Base-by-base conservation (phyloP, 2,113 vertebrate genomes). In the Sinocyclocheilus anshuiensis region DNA sequence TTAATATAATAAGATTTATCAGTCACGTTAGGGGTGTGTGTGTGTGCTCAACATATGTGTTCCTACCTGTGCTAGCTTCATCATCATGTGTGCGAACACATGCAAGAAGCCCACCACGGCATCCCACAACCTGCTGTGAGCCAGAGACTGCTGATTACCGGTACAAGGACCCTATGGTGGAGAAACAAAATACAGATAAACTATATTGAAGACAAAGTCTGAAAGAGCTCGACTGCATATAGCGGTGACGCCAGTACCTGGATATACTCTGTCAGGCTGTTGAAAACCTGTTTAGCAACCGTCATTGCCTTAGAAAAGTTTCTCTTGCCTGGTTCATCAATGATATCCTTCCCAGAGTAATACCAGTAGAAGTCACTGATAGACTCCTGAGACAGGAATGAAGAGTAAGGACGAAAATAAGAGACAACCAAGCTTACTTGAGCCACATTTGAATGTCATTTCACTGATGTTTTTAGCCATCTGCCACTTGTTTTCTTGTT, bases 351-450 rank as follows among this genome's bases (percentile, higher is more conserved):
- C 74, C 97, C 97, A 1, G 97, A 99, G 91, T 98, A 99, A 90
- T 98, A 99, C 97, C 97, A 99, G 93, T 99, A 99, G 93, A 99
- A 99, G 88, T 99, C 97, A 55, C 97, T 98, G 93, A 98, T 98
- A 22, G 97, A 99, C 90, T 98, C 97, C 97, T 98, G 81, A 79
- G 53, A 79, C 1, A 88, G 4, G 9, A 50, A 50, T 1, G 12
- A 50, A 12, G 12, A 50, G 48, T 50, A 1, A 48, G 10, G 45
- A 48, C 2, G 9, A 45, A 45, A 45, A 45, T 45, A 45, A 45
- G 10, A 45, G 42, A 45, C 42, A 1, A 45, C 10, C 1, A 45
- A 45, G 42, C 42, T 45, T 45, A 45, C 42, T 45, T 45, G 2
- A 45, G 42, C 9, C 42, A 42, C 42, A 42, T 42, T 42, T 42